Conservation (phyloP, 23 tunicate genomes). For the Halocynthia aurantium region DNA sequence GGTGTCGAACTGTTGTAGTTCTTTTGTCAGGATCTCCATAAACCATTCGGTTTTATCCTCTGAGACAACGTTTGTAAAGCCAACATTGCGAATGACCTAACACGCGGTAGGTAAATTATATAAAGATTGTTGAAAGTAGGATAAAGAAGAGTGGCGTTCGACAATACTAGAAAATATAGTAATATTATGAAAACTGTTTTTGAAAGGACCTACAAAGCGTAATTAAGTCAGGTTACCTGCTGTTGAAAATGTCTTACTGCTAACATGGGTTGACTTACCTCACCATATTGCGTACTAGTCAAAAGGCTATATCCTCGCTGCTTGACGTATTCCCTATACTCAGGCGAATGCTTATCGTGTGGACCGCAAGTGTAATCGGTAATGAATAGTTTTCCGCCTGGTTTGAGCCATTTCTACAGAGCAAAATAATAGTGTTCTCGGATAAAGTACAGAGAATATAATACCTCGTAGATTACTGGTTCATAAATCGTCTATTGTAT, state of each 20-base stretch:
- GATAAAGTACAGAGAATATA: no score
- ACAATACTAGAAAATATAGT: no score
- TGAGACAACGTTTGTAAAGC: constrained; percentile 20
- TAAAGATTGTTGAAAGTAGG: background rate
- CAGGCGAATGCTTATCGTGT: constrained; percentile 15
- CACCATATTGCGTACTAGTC: constrained; percentile 31
- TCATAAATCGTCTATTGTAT: no score
- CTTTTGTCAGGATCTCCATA: constrained; percentile 25
- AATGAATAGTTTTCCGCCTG: constrained; percentile 35
- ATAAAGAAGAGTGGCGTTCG: background rate
- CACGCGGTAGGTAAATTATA: no score
- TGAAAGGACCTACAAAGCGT: no score
- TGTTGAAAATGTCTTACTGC: no score
- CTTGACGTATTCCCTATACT: constrained; percentile 27
- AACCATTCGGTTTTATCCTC: constrained; percentile 19
- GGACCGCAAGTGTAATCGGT: constrained; percentile 36
- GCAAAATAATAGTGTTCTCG: no score
- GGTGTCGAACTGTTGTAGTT: constrained; percentile 13
- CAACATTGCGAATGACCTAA: constrained; percentile 17
- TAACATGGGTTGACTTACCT: constrained; percentile 2
- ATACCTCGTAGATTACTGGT: no score
- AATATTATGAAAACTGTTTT: no score
- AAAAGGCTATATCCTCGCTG: constrained; percentile 34
- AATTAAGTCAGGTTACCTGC: no score
- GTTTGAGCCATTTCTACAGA: constrained; percentile 39